Evolutionary conservation across 2,113 vertebrate genomes (phyloP).

Genomic region (Tympanuchus pallidicinctus): DNA sequence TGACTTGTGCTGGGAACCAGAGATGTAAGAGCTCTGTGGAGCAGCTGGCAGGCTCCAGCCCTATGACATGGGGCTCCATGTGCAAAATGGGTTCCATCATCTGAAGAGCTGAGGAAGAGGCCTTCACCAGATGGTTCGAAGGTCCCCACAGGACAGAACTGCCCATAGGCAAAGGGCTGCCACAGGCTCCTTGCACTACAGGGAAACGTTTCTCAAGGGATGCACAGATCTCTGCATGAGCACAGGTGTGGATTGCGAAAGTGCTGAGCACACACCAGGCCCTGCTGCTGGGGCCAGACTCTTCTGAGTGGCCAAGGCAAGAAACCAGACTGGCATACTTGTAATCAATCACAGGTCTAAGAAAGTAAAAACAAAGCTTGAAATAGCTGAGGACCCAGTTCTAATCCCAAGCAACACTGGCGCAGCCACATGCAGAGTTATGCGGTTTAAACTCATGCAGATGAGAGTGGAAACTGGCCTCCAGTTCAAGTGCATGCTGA

Average conservation of each 20-base stretch:
- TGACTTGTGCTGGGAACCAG: not conserved
- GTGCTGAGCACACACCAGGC: not conserved
- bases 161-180: not conserved
- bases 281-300: not conserved
- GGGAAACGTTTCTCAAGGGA: not conserved
- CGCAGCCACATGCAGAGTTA: not conserved
- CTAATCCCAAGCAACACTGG: not conserved
- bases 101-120: not conserved
- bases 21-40: not conserved
- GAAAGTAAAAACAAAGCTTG: not conserved
- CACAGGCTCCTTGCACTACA: not conserved
- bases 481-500: not conserved
- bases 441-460: conserved; percentile 20
- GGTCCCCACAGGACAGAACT: not conserved
- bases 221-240: rapidly evolving
- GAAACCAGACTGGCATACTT: not conserved
- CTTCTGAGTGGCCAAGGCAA: rapidly evolving
- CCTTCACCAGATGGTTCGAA: not conserved
- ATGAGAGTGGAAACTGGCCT: conserved; percentile 58
- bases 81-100: not conserved
- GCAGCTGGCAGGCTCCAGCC: not conserved
- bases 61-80: rapidly evolving
- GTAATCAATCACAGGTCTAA: not conserved
- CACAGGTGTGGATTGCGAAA: not conserved
- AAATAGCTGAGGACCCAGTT: not conserved